A percentile compares a stretch with the other conserved stretches of the same genome.
Evolutionary conservation across 2,113 vertebrate species (phyloP).

Genomic region (Chlorocebus sabaeus): DNA sequence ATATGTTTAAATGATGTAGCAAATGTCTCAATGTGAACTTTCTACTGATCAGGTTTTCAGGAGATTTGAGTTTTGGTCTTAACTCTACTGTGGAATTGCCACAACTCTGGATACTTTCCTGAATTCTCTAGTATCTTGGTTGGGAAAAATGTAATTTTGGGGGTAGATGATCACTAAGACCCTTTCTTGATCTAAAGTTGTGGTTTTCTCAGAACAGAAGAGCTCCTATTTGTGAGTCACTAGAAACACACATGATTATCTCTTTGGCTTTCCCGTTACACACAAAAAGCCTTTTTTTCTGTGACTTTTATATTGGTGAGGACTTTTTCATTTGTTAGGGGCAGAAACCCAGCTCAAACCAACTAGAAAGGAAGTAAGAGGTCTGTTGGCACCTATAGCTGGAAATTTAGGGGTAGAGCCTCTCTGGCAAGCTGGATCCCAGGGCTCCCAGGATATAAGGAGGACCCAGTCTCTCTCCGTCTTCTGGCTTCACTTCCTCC

Average conservation of each 20-base stretch:
- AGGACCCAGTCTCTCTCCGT: background rate
- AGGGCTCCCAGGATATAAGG: background rate
- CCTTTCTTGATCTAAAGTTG: background rate
- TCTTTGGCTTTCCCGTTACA: background rate
- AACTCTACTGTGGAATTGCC: background rate
- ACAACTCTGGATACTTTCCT: background rate
- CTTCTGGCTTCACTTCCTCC: background rate
- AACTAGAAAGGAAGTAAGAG: background rate
- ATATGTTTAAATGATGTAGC: background rate
- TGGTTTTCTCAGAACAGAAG: background rate
- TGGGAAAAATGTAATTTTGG: background rate
- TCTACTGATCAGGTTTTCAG: background rate
- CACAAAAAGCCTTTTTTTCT: background rate
- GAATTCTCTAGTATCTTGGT: background rate
- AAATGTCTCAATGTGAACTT: background rate
- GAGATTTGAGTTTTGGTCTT: background rate
- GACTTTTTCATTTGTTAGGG: background rate
- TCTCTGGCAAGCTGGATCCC: background rate
- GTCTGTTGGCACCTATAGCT: background rate
- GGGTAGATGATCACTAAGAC: background rate
- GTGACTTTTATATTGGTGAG: background rate
- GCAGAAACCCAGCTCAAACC: background rate
- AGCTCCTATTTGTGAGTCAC: background rate
- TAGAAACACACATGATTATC: background rate
- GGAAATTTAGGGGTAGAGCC: background rate